These are phyloP conservation scores for Zaprionus taronus DNA, from an alignment of 1,140 invertebrate species.

Conservation along the genomic window DNA sequence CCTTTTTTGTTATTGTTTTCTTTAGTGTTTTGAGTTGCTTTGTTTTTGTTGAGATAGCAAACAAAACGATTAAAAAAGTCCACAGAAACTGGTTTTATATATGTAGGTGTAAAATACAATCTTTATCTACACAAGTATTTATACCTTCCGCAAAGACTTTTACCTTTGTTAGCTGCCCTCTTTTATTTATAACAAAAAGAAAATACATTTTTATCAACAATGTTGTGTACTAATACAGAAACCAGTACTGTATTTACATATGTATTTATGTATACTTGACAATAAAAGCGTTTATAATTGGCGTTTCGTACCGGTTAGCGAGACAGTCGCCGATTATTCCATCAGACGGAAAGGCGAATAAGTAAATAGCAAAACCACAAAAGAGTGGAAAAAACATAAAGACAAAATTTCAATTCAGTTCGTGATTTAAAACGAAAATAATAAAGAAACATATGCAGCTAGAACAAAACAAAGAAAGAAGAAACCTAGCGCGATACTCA, in stretches of 20 bases:
- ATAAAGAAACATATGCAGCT: neutral
- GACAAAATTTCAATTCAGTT: slow-evolving; percentile 29
- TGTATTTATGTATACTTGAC: neutral
- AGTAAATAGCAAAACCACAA: slow-evolving; percentile 16
- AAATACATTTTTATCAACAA: too few species aligned
- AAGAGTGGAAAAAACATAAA: slow-evolving; percentile 31
- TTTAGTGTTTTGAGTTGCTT: neutral
- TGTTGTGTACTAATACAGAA: too few species aligned
- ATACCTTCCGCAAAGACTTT: neutral
- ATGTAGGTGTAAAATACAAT: neutral
- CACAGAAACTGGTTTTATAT: neutral
- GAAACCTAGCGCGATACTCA: neutral
- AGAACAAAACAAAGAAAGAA: slow-evolving; percentile 17
- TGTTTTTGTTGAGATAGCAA: slow-evolving; percentile 1
- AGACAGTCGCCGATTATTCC: slow-evolving; percentile 36
- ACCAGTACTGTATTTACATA: too few species aligned
- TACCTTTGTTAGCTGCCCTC: neutral
- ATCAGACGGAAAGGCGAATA: slow-evolving; percentile 16
- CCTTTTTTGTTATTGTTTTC: neutral
- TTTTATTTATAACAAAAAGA: neutral
- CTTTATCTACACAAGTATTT: slow-evolving; percentile 2
- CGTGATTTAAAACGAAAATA: slow-evolving; percentile 22
- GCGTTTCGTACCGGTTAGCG: slow-evolving; percentile 19
- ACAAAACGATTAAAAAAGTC: neutral
- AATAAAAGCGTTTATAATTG: slow-evolving; percentile 15